A percentile compares a stretch with the other conserved stretches of the same genome.
These are phyloP conservation scores for Athrips mouffetella DNA, from an alignment of 2,888 invertebrate species.

Conservation along the genomic window DNA sequence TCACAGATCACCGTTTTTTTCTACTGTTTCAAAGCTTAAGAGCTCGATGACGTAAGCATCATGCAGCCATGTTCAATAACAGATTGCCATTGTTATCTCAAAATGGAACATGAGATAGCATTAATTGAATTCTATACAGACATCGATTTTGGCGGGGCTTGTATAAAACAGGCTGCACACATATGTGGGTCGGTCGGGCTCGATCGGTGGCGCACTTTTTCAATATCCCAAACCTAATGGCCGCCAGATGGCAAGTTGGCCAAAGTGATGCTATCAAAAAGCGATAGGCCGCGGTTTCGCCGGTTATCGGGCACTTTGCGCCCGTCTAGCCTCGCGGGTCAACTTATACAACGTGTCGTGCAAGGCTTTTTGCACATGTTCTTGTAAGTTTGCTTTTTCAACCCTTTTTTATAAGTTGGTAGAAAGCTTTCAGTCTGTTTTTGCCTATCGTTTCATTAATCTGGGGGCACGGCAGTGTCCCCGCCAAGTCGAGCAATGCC, in stretches of 20 bases:
- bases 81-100: neutral
- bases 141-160: conserved; percentile 4
- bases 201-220: conserved; percentile 66
- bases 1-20: no score
- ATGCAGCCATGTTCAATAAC: no score
- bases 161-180: conserved; percentile 4
- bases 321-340: conserved; percentile 53
- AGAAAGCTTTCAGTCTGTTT: no score
- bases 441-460: no score
- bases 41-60: no score
- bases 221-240: conserved; percentile 76
- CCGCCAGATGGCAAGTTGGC: conserved; percentile 75
- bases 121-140: conserved; percentile 7
- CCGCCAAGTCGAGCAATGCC: no score
- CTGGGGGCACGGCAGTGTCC: no score
- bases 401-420: no score
- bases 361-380: conserved; percentile 24
- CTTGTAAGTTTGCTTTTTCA: conserved; percentile 7
- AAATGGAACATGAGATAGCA: conserved; percentile 7
- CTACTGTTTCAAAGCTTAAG: no score
- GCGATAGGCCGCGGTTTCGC: conserved; percentile 73
- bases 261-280: conserved; percentile 79
- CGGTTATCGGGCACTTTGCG: conserved; percentile 76
- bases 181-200: conserved; percentile 35
- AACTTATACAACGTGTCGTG: conserved; percentile 51